Base-by-base conservation (phyloP, 2,888 invertebrate species). In the Acleris emargana region DNA sequence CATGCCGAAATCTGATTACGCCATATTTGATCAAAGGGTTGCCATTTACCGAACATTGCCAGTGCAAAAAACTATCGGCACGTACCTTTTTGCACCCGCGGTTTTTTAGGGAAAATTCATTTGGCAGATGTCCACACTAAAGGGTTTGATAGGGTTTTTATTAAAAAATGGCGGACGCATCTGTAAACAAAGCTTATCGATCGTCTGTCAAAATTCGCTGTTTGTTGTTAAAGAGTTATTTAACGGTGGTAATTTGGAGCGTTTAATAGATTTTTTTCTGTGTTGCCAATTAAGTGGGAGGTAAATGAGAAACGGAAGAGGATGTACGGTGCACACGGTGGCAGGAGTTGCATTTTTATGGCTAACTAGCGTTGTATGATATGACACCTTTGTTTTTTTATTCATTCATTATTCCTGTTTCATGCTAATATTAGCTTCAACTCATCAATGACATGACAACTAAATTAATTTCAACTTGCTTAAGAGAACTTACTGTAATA, bases 1-100 rank as follows among this genome's bases (percentile, higher is more conserved):
- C 91, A 92, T 92, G 91, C 85, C 89, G 91, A 92, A 91, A 91
- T 91, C 90, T 89, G 91, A 92, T 92, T 91, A 90, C 87, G 77
- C 83, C 81, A 78, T 88, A 81, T 89, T 90, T 86, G 85, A 86
- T 88, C 82, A 91, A 92, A 91, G 90, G 92, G 92, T 91, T 92
- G 87, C 83, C 81, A 80, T 84, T 86, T 85, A 79, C 78, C 79
- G 87, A 89, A 87, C 84, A 85, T 82, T 81, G 83, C 74, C 72
- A 76, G 76, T 77, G 76, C 74, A 70, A 87, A 88, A 90, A 88
- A 88, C 84, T 81, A 80, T 78, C 71, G 81, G 81, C 68, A 82
- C 81, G 64, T 22, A 32, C 54, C 80, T 88, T 89, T 90, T 89
- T 90, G 89, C 90, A 83, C 83, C 88, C 82, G 86, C 73, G 75